Percentiles rank a stretch among this genome's conserved stretches.
These are phyloP conservation scores for Leucopsar rothschildi DNA, from an alignment of 2,113 vertebrate species.

Conservation along the genomic window DNA sequence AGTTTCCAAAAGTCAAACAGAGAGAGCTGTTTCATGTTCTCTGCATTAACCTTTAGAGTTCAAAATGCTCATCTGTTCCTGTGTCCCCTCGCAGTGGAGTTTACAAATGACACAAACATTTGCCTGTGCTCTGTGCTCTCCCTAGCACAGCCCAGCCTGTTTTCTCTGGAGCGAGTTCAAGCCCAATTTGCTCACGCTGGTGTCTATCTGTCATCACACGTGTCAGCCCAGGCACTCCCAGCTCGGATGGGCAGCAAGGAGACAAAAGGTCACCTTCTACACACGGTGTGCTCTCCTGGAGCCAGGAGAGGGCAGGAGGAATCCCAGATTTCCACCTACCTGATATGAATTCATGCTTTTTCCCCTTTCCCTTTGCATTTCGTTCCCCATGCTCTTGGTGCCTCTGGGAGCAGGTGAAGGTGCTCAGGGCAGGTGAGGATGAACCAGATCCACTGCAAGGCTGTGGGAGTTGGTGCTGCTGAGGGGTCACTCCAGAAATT, in stretches of 20 bases:
- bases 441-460: background rate
- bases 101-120: constrained; percentile 8
- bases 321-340: background rate
- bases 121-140: background rate
- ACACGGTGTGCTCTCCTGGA: background rate
- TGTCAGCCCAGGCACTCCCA: background rate
- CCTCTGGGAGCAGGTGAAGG: background rate
- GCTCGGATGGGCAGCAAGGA: background rate
- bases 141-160: background rate
- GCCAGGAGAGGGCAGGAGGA: background rate
- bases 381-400: background rate
- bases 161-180: constrained; percentile 35
- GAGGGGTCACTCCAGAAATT: background rate
- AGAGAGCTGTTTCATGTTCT: background rate
- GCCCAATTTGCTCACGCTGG: constrained; percentile 22
- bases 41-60: background rate
- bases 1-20: background rate
- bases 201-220: background rate
- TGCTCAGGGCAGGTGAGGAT: background rate
- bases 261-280: constrained; percentile 24
- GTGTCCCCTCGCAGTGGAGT: background rate
- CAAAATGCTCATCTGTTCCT: background rate
- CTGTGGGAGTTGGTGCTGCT: background rate
- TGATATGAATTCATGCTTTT: background rate
- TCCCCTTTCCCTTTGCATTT: background rate